Conservation (phyloP, 2,797 vertebrate genomes). For the Aldrovandia affinis region DNA sequence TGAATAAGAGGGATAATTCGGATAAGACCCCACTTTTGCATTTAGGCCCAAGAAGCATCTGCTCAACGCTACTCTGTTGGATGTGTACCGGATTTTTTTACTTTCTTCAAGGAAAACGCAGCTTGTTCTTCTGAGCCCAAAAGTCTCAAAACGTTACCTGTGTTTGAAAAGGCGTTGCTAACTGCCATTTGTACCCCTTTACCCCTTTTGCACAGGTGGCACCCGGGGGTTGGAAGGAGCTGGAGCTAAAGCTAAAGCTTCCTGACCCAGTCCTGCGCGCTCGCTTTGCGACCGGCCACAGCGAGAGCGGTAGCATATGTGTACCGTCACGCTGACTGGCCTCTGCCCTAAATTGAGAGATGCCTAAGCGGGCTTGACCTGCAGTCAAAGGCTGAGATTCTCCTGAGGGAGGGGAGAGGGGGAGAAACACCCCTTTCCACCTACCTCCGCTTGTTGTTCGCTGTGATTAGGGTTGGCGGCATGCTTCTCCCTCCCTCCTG, state of each 20-base stretch:
- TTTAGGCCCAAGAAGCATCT: neutral
- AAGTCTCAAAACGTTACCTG: neutral
- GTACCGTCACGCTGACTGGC: neutral
- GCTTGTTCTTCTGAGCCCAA: neutral
- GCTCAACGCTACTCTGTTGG: neutral
- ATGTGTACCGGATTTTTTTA: neutral
- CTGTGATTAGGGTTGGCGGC: neutral
- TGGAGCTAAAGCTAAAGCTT: neutral
- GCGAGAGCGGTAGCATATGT: neutral
- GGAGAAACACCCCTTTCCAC: neutral
- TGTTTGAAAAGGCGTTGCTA: neutral
- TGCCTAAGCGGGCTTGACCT: neutral
- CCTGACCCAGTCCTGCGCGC: neutral
- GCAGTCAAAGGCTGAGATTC: neutral
- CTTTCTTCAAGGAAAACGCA: neutral
- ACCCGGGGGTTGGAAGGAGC: neutral
- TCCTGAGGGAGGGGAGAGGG: neutral
- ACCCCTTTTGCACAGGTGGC: too few species aligned
- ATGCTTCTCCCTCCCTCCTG: neutral
- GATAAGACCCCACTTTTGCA: too few species aligned
- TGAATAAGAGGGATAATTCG: too few species aligned
- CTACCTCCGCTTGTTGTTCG: neutral
- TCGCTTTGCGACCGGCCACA: neutral
- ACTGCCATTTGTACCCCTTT: too few species aligned
- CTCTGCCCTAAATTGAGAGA: neutral